Evolutionary conservation across 2,797 vertebrate genomes (phyloP).

Genomic region (Halcyon chelicuti): DNA sequence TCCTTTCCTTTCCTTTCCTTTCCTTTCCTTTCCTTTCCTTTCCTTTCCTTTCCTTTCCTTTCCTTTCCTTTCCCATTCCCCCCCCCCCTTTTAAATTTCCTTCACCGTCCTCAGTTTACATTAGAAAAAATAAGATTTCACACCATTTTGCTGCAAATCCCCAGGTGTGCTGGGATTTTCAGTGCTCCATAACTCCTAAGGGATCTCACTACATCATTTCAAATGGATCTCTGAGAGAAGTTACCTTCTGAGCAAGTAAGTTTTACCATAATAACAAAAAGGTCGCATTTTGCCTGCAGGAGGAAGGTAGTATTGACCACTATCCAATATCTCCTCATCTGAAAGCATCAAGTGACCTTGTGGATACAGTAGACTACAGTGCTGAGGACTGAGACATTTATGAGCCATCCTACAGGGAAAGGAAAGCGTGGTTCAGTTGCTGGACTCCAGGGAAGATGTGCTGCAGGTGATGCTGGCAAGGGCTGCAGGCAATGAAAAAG

Average conservation of each 20-base stretch:
- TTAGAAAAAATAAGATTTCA: neutral
- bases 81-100: too few species aligned
- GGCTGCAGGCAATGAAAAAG: neutral
- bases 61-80: rapidly evolving
- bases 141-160: neutral
- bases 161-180: neutral
- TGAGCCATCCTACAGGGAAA: neutral
- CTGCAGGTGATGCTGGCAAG: neutral
- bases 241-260: neutral
- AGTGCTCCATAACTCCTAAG: rapidly evolving
- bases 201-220: neutral
- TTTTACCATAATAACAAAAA: neutral
- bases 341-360: neutral
- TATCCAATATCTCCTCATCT: neutral
- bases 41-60: too few species aligned
- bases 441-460: rapidly evolving
- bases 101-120: neutral
- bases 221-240: neutral
- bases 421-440: neutral
- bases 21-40: neutral
- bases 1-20: rapidly evolving
- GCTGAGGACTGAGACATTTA: neutral
- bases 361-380: neutral
- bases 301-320: neutral
- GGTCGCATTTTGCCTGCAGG: neutral